Evolutionary conservation across 2,113 vertebrate species (phyloP).

Genomic region (Burhinus oedicnemus): DNA sequence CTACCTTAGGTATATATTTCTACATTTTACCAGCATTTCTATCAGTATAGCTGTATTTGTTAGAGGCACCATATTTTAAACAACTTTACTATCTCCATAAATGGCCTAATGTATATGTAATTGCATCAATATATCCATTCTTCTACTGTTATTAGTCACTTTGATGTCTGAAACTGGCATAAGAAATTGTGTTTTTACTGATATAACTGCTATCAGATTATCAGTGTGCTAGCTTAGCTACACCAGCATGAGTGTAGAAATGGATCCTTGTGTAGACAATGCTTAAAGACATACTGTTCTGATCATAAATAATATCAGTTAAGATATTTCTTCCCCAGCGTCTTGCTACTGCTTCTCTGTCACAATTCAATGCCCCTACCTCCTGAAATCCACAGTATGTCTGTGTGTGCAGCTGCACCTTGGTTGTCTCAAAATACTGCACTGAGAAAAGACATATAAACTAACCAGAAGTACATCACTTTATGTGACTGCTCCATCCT

Average conservation of each 20-base stretch:
- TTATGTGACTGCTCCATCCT: neutral
- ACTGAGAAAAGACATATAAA: neutral
- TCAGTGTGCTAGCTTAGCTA: neutral
- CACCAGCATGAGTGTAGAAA: neutral
- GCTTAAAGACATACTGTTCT: neutral
- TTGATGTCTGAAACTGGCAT: neutral
- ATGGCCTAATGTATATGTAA: neutral
- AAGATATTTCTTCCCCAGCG: neutral
- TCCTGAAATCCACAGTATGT: neutral
- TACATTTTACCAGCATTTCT: neutral
- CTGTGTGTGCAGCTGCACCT: neutral
- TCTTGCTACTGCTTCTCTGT: neutral
- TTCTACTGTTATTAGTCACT: neutral
- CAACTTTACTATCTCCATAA: neutral
- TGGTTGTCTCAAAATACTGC: neutral
- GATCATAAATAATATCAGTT: neutral
- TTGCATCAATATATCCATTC: neutral
- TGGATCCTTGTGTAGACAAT: neutral
- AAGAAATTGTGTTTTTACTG: neutral
- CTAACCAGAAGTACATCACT: neutral
- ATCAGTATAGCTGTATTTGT: neutral
- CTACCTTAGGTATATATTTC: neutral
- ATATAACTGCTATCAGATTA: neutral
- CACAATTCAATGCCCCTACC: neutral
- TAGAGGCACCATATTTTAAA: neutral